Base-by-base conservation (phyloP, 53 echinoderm and acorn worm genomes). In the Stichopus horrens region DNA sequence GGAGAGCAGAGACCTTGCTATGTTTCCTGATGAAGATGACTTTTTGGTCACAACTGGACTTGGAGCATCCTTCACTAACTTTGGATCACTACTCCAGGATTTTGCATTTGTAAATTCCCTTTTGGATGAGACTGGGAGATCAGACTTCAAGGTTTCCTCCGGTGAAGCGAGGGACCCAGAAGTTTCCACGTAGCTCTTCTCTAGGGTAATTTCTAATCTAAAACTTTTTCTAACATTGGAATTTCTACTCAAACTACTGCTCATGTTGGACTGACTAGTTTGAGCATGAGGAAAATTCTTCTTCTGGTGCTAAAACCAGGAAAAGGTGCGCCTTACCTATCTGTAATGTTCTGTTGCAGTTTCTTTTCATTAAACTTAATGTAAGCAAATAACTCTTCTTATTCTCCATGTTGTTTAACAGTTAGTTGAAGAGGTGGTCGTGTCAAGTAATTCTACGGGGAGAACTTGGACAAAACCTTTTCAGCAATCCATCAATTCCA, bases 121-220 rank as follows among this genome's bases (percentile, higher is more conserved):
- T 85, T 85, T 52, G 21, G 85, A 52, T 51, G 85, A 85, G 52
- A 67, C 23, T 81, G 81, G 81, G 57, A 56, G 21, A 57, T 58
- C 81, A 57, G 58, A 58, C 81, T 81, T 81, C 56, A 81, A 81
- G 81, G 81, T 58, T 8, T 81, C 81, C 10, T 80, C 80, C 56
- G 58, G 21, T 9, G 7, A 21, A 80, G 14, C 18, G 52, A 65
- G 65, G 20, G 85, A 66, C 63, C 85, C 51, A 63, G 85, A 85
- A 63, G 85, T 85, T 68, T 85, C 85, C 85, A 85, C 85, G 13
- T 51, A 66, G 23, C 67, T 85, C 85, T 85, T 85, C 85, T 85
- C 85, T 65, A 85, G 85, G 67, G 85, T 85, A 58, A 85, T 85
- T 85, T 85, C 85, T 85, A 85, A 85, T 85, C 85, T 85, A 67